Evolutionary conservation across 2,888 invertebrate species (phyloP).

Genomic region (Cryptus viduatorius): DNA sequence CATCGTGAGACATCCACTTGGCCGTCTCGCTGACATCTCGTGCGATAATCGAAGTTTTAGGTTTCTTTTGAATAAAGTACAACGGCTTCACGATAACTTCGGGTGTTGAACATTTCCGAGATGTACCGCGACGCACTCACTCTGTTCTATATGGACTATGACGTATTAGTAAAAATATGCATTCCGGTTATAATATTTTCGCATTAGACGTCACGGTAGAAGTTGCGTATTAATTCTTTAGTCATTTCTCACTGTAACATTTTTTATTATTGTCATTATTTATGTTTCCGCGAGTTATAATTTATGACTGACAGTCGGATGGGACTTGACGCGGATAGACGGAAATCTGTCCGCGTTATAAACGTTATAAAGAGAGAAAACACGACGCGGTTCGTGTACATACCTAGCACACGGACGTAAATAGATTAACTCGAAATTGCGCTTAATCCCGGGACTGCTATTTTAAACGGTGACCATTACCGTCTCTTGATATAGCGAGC

Average conservation of each 20-base stretch:
- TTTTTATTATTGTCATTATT: slow-evolving; percentile 22
- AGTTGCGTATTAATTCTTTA: not conserved
- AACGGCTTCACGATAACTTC: not conserved
- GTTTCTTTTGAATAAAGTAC: not conserved
- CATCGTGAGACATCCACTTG: not conserved
- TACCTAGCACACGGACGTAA: slow-evolving; percentile 64
- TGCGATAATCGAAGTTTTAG: not conserved
- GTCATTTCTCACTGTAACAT: not conserved
- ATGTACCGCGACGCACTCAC: not conserved
- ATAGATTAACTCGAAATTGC: slow-evolving; percentile 70
- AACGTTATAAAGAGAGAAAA: slow-evolving; percentile 52
- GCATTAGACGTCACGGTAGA: not conserved
- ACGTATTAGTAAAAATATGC: not conserved
- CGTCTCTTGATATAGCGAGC: slow-evolving; percentile 78
- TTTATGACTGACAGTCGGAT: slow-evolving; percentile 27
- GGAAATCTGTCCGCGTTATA: slow-evolving; percentile 40
- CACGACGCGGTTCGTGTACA: slow-evolving; percentile 45
- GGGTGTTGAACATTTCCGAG: not conserved
- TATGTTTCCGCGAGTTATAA: slow-evolving; percentile 14
- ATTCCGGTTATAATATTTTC: not conserved
- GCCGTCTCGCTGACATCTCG: not conserved
- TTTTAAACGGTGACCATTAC: slow-evolving; percentile 80
- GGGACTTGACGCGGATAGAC: slow-evolving; percentile 41
- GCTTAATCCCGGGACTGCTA: slow-evolving; percentile 74
- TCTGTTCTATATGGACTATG: not conserved